These are phyloP conservation scores for Aurelia sp. DNA, from an alignment of 30 jellyfish, hydroid and myxozoan genomes.

Conservation along the genomic window DNA sequence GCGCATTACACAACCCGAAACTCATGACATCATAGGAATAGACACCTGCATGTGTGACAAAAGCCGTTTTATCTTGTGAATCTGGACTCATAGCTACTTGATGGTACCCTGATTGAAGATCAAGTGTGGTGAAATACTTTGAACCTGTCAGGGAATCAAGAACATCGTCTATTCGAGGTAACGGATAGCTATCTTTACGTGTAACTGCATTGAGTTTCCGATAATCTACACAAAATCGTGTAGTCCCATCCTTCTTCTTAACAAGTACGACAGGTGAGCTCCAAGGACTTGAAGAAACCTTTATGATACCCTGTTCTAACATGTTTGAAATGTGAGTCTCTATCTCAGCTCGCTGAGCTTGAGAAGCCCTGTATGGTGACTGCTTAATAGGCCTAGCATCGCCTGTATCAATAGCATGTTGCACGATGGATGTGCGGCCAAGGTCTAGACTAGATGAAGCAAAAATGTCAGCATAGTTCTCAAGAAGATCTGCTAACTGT, in stretches of 20 bases:
- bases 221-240: slow-evolving; percentile 45
- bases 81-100: slow-evolving; percentile 25
- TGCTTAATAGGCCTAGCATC: slow-evolving; percentile 47
- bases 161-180: slow-evolving; percentile 10
- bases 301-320: too few relatives aligned
- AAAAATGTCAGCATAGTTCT: not conserved
- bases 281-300: slow-evolving; percentile 55
- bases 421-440: slow-evolving; percentile 22
- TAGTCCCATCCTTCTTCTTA: slow-evolving; percentile 1
- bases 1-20: slow-evolving; percentile 28
- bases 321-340: not conserved
- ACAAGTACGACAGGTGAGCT: slow-evolving; percentile 69
- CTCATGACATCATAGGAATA: not conserved
- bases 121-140: not conserved
- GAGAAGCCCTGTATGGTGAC: slow-evolving; percentile 25
- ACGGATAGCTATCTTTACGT: not conserved
- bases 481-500: slow-evolving; percentile 8
- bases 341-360: slow-evolving; percentile 4
- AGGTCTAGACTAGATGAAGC: slow-evolving; percentile 10
- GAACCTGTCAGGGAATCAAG: slow-evolving; percentile 12
- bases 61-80: not conserved
- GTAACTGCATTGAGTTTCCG: slow-evolving; percentile 48
- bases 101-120: slow-evolving; percentile 17
- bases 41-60: not conserved
- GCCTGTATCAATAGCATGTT: slow-evolving; percentile 44